phyloP scores from a whole-genome alignment of 2,797 vertebrate species.

The Setipinna tenuifilis region DNA sequence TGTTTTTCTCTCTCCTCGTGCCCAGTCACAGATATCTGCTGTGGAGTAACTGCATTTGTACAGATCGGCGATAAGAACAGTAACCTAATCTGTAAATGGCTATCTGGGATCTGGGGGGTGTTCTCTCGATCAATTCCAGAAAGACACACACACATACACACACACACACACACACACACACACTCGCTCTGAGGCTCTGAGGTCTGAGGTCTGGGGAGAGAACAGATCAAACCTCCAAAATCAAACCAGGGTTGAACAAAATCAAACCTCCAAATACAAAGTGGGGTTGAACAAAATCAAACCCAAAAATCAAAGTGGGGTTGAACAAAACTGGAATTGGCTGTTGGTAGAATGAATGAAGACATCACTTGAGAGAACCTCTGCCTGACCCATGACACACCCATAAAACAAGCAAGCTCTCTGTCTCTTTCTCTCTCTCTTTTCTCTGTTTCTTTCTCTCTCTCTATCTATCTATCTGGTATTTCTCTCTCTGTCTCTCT shows the following conservation, averaged over 20 bases:
- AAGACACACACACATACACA: conserved; percentile 5
- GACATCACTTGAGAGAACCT: neutral
- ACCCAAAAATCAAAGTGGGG: too few relatives aligned
- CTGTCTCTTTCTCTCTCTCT: neutral
- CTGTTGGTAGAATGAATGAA: neutral
- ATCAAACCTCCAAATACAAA: too few relatives aligned
- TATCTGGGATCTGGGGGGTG: conserved; percentile 21
- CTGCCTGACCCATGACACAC: neutral
- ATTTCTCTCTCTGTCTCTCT: too few relatives aligned
- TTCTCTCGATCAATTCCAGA: conserved; percentile 21
- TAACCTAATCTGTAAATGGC: conserved; percentile 55
- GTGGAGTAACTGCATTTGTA: conserved; percentile 56
- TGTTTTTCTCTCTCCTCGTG: neutral
- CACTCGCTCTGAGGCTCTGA: neutral
- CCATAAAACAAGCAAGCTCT: conserved; percentile 37
- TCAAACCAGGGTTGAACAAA: neutral
- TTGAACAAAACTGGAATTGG: neutral
- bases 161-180: conserved; percentile 25
- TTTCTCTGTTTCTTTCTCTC: too few relatives aligned
- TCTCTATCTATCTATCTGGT: too few relatives aligned
- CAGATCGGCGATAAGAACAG: conserved; percentile 51
- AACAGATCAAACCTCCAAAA: neutral
- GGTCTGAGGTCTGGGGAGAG: neutral
- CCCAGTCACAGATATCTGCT: conserved; percentile 33
- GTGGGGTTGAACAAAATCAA: too few relatives aligned